A percentile compares a stretch with the other conserved stretches of the same genome.
Evolutionary conservation across 2,888 invertebrate species (phyloP).

Genomic region (Athripsodes cinereus): DNA sequence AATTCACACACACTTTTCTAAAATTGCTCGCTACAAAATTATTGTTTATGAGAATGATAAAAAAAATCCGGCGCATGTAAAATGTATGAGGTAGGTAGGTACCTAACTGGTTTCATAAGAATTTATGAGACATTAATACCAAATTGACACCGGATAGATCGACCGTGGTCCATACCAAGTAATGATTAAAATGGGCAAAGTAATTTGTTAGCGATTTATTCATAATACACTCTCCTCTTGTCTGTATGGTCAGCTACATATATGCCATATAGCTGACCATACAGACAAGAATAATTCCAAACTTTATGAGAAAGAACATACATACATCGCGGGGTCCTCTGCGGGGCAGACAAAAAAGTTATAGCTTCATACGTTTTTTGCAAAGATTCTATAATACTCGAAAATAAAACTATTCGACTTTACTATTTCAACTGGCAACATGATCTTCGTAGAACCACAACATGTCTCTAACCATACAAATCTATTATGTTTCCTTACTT

Average conservation of each 20-base stretch:
- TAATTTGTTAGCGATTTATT: constrained; percentile 4
- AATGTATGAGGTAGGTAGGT: not conserved
- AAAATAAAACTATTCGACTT: no score
- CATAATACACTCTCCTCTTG: constrained; percentile 2
- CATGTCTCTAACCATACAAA: no score
- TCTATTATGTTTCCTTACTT: no score
- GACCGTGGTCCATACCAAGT: constrained; percentile 6
- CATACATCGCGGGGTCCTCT: no score
- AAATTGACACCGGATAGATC: constrained; percentile 22
- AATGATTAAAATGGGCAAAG: constrained; percentile 14
- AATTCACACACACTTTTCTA: constrained; percentile 1
- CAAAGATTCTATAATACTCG: no score
- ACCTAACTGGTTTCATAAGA: constrained; percentile 16
- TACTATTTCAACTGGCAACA: no score
- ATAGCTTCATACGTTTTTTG: no score
- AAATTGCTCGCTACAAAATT: not conserved
- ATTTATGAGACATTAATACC: constrained; percentile 22
- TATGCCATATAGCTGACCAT: no score
- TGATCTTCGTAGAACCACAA: no score
- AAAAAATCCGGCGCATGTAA: not conserved
- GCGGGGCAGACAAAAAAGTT: no score
- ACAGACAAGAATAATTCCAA: no score
- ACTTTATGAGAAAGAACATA: no score
- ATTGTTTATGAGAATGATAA: constrained; percentile 1
- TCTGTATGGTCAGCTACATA: not conserved